Base-by-base conservation (phyloP, 2,797 vertebrate species). In the Anguilla megastoma region DNA sequence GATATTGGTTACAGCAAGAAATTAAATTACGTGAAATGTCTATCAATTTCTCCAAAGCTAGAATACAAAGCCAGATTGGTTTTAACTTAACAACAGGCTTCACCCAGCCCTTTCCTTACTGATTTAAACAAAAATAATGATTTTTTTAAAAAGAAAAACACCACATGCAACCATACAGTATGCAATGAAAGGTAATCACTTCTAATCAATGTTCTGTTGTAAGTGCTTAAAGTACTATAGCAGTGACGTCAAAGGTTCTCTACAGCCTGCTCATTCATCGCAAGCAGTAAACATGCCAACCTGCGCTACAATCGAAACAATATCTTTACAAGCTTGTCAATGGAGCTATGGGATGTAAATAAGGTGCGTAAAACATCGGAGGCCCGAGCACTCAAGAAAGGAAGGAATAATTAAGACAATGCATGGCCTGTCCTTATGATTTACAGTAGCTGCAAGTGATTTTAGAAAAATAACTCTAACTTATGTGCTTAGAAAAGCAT, bases 361-460 rank as follows among this genome's bases (percentile, higher is more conserved):
- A 16, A 36, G 30, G 36, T 36, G 71, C 36, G 33, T 16, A 41
- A 8, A 14, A 45, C 33, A 18, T 33, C 36, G 45, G 14, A 76
- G 30, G 36, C 36, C 33, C 41, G 1, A 41, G 36, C 74, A 36
- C 33, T 79, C 45, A 76, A 76, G 30, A 76, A 76, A 36, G 33
- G 71, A 76, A 12, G 71, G 71, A 30, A 45, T 79, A 79, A 79
- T 79, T 79, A 41, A 79, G 16, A 45, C 36, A 79, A 18, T 79
- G 33, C 36, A 5, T 45, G 33, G 74, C 74, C 33, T 45, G 14
- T 41, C 14, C 14, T 79, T 79, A 41, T 6, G 74, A 79, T n/a
- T 27, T 30, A 71, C 8, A 45, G 41, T 45, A 45, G 41, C 69
- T 33, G 27, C 33, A 45, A 3, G 16, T 45, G 3, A 79, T 79